phyloP scores from a whole-genome alignment of 2,113 vertebrate genomes.

The Cochlearius cochlearius region DNA sequence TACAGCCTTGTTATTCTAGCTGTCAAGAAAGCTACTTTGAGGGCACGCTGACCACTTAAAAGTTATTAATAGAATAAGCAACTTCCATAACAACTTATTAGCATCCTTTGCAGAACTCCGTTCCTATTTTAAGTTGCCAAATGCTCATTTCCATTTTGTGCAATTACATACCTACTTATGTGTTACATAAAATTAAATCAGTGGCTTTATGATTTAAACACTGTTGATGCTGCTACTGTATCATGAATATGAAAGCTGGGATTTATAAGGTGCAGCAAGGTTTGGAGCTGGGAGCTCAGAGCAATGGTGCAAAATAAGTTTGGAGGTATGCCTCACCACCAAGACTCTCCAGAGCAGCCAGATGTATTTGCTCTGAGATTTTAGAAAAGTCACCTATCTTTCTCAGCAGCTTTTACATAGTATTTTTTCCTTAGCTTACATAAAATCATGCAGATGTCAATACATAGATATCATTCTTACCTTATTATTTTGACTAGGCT shows the following conservation, averaged over 20 bases:
- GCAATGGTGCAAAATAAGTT: not conserved
- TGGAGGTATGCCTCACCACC: fast-evolving
- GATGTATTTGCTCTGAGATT: not conserved
- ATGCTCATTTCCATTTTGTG: not conserved
- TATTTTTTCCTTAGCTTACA: not conserved
- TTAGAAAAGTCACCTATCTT: not conserved
- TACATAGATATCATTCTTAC: not conserved
- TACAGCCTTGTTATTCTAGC: not conserved
- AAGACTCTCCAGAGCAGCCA: not conserved
- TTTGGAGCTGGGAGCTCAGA: not conserved
- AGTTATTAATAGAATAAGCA: not conserved
- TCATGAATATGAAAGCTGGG: not conserved
- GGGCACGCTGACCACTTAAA: not conserved
- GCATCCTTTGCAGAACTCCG: not conserved
- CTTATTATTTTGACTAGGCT: not conserved
- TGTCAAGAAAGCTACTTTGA: not conserved
- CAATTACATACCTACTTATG: not conserved
- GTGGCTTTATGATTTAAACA: not conserved
- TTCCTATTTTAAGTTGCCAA: not conserved
- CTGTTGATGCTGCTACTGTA: not conserved
- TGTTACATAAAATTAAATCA: not conserved
- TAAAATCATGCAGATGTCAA: not conserved
- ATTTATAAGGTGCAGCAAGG: fast-evolving
- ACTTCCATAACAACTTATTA: not conserved
- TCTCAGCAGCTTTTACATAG: not conserved